Base-by-base conservation (phyloP, 2,113 vertebrate genomes). In the Cyanistes caeruleus region DNA sequence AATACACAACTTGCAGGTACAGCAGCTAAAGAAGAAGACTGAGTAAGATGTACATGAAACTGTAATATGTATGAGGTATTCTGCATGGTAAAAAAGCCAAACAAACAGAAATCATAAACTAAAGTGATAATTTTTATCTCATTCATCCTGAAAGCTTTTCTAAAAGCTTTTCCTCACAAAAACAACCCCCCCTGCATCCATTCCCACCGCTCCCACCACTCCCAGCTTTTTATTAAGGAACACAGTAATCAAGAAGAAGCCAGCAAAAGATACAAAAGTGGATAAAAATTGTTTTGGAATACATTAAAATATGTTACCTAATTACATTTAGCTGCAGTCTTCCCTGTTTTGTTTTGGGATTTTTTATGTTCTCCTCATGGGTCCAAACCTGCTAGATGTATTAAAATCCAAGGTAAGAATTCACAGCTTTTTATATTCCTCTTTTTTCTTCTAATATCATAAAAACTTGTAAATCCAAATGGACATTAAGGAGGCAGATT, bases 401-500 rank as follows among this genome's bases (percentile, higher is more conserved):
- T 90, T 56, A 52, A 84, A 89, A 87, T 56, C 24, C 41, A 72
- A 56, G 49, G 24, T 73, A 83, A 60, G 22, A 44, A 85, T 75
- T 3, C 24, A 55, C 15, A 76, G 15, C 4, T 31, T 84, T 89
- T 82, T 60, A 28, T 64, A 68, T 64, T 79, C 12, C 8, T 84
- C 24, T 84, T 93, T 86, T 46, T 82, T 95, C 52, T 60, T 18
- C 25, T 84, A 63, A 49, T 75, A 63, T 60, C 13, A 76, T 68
- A 84, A 91, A 87, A 92, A 62, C 23, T 35, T 89, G 48, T 77
- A 91, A 89, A 96, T 89, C n/a, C 33, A 89, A 92, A 63, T 0
- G 27, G 84, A 74, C 62, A 79, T 77, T 84, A 81, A 69, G 27
- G 39, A 94, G 87, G 93, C 56, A 93, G 73, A 87, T 67, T 82